These are phyloP conservation scores for Trimorus sp. DNA, from an alignment of 2,888 invertebrate genomes.

Conservation along the genomic window DNA sequence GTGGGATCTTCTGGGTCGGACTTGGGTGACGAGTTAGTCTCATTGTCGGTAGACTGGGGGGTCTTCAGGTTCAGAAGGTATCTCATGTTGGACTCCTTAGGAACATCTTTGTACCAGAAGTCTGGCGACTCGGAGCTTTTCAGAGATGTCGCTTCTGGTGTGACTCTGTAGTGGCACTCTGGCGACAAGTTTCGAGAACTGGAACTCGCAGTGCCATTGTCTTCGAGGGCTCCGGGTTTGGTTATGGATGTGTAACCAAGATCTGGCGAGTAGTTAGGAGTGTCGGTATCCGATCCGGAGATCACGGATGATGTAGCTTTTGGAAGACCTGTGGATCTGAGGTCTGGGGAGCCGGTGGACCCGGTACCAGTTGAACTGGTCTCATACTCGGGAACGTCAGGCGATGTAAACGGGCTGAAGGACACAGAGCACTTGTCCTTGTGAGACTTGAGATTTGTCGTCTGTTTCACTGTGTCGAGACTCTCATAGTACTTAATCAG, in stretches of 20 bases:
- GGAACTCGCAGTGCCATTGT: conserved; percentile 15
- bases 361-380: conserved; percentile 30
- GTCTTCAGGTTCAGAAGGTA: conserved; percentile 34
- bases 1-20: not conserved
- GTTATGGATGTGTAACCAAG: conserved; percentile 43
- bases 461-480: conserved; percentile 14
- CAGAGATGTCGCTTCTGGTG: not conserved
- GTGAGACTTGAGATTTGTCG: not conserved
- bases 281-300: conserved; percentile 10
- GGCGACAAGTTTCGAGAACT: conserved; percentile 42
- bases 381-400: conserved; percentile 38
- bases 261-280: conserved; percentile 42
- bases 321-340: conserved; percentile 11
- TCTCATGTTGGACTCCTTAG: conserved; percentile 17
- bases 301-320: conserved; percentile 41
- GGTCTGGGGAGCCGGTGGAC: conserved; percentile 32
- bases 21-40: conserved; percentile 14
- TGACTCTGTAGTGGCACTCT: conserved; percentile 26
- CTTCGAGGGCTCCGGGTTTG: conserved; percentile 19
- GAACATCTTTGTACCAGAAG: no score
- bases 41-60: conserved; percentile 2
- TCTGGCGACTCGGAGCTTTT: no score
- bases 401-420: conserved; percentile 27
- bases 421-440: conserved; percentile 1
- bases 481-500: conserved; percentile 38